These are phyloP conservation scores for Odobenus rosmarus DNA, from an alignment of 2,113 vertebrate genomes.

Conservation along the genomic window DNA sequence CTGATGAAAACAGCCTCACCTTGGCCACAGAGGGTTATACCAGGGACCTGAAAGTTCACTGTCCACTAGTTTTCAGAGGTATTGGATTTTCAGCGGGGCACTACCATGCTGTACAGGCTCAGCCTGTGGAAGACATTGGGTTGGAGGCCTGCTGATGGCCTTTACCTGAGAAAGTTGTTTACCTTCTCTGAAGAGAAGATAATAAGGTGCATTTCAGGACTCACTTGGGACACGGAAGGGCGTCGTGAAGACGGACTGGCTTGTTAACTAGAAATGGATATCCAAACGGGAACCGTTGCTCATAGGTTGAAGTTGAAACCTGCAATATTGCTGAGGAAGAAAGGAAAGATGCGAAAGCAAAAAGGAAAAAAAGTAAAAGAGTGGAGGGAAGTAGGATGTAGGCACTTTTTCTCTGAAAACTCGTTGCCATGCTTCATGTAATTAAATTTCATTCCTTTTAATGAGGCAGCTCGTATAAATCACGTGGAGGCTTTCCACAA, in stretches of 20 bases:
- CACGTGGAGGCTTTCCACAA: not conserved
- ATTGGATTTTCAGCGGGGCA: not conserved
- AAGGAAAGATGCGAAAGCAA: not conserved
- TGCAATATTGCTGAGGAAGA: not conserved
- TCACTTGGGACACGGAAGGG: not conserved
- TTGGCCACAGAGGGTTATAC: fast-evolving
- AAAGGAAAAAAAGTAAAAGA: not conserved
- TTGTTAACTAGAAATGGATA: not conserved
- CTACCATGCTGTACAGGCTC: fast-evolving
- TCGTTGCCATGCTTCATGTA: not conserved
- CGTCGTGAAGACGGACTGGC: not conserved
- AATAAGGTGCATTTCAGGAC: not conserved
- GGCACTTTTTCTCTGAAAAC: not conserved
- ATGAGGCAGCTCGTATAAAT: not conserved
- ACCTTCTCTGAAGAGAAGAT: not conserved
- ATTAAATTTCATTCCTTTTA: not conserved
- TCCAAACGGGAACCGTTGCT: not conserved
- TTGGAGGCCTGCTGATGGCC: not conserved
- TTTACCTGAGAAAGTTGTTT: not conserved
- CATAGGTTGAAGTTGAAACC: not conserved
- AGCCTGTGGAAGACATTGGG: not conserved
- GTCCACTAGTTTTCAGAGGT: not conserved
- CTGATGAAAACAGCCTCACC: fast-evolving
- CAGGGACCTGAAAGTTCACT: not conserved
- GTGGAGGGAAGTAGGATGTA: not conserved